These are phyloP conservation scores for Ceramica pisi DNA, from an alignment of 2,888 invertebrate species.

Conservation along the genomic window DNA sequence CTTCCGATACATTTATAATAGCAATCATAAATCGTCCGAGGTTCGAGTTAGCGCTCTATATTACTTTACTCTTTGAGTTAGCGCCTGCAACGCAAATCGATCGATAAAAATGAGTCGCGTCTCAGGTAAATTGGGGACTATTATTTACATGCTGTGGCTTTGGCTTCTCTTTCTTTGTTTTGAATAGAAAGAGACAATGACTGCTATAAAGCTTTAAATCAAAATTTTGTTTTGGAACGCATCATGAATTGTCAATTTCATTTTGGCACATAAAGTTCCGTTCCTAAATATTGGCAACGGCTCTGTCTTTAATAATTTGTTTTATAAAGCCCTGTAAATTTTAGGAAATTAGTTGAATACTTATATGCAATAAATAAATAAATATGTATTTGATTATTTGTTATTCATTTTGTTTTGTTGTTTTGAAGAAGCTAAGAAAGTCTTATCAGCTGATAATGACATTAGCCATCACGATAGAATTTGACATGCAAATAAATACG, in stretches of 20 bases:
- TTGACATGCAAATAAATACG: slow-evolving; percentile 42
- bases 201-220: neutral
- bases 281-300: slow-evolving; percentile 6
- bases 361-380: no score
- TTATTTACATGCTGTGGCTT: neutral
- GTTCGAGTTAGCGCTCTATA: no score
- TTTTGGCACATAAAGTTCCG: slow-evolving; percentile 33
- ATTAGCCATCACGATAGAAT: slow-evolving; percentile 20
- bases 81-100: slow-evolving; percentile 62
- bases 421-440: no score
- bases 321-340: no score
- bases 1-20: slow-evolving; percentile 12
- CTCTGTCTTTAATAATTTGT: no score
- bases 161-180: neutral
- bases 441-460: slow-evolving; percentile 52
- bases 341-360: no score
- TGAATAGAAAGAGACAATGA: slow-evolving; percentile 14
- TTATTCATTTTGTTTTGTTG: no score
- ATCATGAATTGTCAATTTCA: slow-evolving; percentile 25
- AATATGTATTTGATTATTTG: no score
- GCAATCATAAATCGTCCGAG: slow-evolving; percentile 1
- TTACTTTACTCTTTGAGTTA: no score
- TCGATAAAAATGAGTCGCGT: slow-evolving; percentile 45
- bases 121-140: neutral
- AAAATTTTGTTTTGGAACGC: neutral